Evolutionary conservation across 2,888 invertebrate species (phyloP).

Genomic region (Agrotis segetum): DNA sequence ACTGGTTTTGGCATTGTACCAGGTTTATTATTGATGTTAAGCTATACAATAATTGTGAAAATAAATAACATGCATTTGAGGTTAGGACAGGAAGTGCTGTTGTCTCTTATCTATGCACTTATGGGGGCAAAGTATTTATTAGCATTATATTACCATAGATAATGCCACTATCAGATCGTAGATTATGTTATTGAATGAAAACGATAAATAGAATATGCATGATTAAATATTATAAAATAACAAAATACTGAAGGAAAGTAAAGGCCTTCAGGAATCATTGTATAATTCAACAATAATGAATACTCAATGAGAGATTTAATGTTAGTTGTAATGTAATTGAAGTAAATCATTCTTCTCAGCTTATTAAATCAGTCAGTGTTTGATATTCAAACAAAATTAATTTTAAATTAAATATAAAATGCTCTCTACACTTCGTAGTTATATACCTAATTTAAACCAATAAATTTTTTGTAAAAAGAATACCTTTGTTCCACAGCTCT

Average conservation of each 20-base stretch:
- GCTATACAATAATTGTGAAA: conserved; percentile 5
- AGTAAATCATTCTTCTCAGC: too few species aligned
- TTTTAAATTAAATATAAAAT: too few species aligned
- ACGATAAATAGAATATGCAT: neutral
- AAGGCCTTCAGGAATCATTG: neutral
- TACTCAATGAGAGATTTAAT: neutral
- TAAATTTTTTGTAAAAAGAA: too few species aligned
- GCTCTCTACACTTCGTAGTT: too few species aligned
- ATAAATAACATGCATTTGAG: conserved; percentile 43
- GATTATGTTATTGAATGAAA: neutral
- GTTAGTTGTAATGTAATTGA: too few species aligned
- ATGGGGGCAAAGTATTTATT: conserved; percentile 4
- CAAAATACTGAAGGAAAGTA: neutral
- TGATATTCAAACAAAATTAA: too few species aligned
- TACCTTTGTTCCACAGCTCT: too few species aligned
- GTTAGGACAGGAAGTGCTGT: conserved; percentile 29
- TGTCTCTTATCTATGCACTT: conserved; percentile 15
- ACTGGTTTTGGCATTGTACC: conserved; percentile 36
- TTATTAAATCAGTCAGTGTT: too few species aligned
- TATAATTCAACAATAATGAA: neutral
- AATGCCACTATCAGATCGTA: neutral
- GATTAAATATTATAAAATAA: neutral
- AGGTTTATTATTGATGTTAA: conserved; percentile 1
- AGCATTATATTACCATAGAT: conserved; percentile 25
- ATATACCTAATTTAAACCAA: too few species aligned